Base-by-base conservation (phyloP, 2,797 vertebrate genomes). In the Pangasius djambal region DNA sequence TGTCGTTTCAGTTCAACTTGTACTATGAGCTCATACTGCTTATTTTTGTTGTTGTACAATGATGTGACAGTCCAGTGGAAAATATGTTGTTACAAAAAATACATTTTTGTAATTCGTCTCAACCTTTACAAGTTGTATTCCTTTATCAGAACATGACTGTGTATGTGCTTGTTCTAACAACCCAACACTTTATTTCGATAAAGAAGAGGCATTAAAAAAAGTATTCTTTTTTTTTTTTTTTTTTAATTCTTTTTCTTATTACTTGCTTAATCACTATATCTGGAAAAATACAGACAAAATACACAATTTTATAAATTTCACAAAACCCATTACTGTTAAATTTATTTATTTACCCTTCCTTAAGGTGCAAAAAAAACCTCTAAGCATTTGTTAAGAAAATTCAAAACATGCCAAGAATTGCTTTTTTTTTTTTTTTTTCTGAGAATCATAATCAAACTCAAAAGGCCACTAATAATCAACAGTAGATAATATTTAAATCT, bases 31-130 rank as follows among this genome's bases (percentile, higher is more conserved):
- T 74, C 77, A 72, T 86, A 67, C 69, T 87, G 78, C 69, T 89
- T 87, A 86, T 44, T 78, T 86, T 82, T 50, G 75, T 52, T 86
- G 85, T 89, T 86, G 88, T 89, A 86, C 55, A 89, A 89, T 89
- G 84, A 82, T 86, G 82, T 83, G 85, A 86, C 57, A 78, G 57
- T 88, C 48, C 83, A 85, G 59, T 88, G 87, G 70, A 89, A 79
- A 89, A 72, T 37, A 78, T 86, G 88, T 86, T 86, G 52, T 57
- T 81, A 20, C 7, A 82, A 61, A 48, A 83, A 74, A 85, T 88
- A 81, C 74, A 89, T 86, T 89, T 89, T 85, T 83, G 67, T 86
- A 83, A 72, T 31, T 89, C 28, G 20, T 85, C 61, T 85, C 31
- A 28, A 81, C 16, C 15, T 89, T 50, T 63, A 59, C 55, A 52